Evolutionary conservation across 2,888 invertebrate species (phyloP).

Genomic region (Sipha maydis): DNA sequence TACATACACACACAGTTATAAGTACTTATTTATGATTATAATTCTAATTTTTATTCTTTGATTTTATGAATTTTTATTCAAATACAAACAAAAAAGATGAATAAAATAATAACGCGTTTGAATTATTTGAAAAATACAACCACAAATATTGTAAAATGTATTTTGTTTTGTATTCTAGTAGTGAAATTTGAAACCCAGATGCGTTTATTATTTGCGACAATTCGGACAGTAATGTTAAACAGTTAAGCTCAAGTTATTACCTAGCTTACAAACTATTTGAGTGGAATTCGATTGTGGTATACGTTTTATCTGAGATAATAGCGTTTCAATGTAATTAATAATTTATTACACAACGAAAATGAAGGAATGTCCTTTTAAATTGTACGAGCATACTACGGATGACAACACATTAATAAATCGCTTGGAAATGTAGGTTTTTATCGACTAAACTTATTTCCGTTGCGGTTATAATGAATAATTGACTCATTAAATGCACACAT

Average conservation of each 20-base stretch:
- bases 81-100: background rate
- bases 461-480: constrained; percentile 11
- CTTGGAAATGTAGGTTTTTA: constrained; percentile 10
- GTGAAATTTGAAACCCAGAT: background rate
- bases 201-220: background rate
- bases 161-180: background rate
- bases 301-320: constrained; percentile 11
- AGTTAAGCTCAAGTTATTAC: constrained; percentile 17
- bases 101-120: background rate
- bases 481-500: constrained; percentile 13
- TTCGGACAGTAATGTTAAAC: too few relatives aligned
- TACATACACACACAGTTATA: background rate
- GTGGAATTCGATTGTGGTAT: constrained; percentile 27
- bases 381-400: background rate
- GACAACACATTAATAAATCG: background rate
- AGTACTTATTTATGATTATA: background rate
- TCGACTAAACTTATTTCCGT: background rate
- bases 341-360: constrained; percentile 30
- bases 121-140: background rate
- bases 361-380: constrained; percentile 13
- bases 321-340: constrained; percentile 40
- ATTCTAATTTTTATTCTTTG: background rate
- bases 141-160: background rate
- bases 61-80: background rate
- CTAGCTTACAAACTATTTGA: constrained; percentile 9